Evolutionary conservation across 2,797 vertebrate species (phyloP), one percentile per base, ranked within the genome.

Genomic region (Phaenicophaeus curvirostris): DNA sequence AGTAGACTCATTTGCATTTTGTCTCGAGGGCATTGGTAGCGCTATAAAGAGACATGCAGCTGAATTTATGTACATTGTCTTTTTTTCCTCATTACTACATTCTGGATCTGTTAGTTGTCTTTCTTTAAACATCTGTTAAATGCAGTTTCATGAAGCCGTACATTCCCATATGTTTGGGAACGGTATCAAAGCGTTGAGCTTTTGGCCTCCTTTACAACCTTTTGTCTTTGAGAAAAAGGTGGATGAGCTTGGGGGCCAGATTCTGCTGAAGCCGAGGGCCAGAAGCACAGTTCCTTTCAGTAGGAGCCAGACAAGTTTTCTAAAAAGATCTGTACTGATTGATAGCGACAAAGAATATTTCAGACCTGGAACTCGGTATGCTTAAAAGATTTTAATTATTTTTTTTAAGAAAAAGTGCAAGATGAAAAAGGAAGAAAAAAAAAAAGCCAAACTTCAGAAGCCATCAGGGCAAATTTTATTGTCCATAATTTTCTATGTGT

Each of bases 101-200:
- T 97, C 97, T 96, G 96, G 97, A 96, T 97, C 95, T 97, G 97
- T 98, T 97, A 96, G 93, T 97, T 98, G 98, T 97, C 92, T 80
- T 97, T 97, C 96, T 97, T 97, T 96, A 97, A 98, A 98, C 98
- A 98, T 98, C 98, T 98, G 98, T 98, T 98, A 97, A 97, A 97
- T 96, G 96, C 94, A 97, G 96, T 97, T 98, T 96, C 96, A 94
- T 96, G 95, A 95, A 96, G 80, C 78, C 28, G 93, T 98, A 94
- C 88, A 96, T 98, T 97, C 97, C 97, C 97, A 97, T 98, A 98
- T 98, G 97, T 95, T 97, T 97, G 97, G 97, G 97, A 98, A 97
- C 83, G 68, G 97, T 98, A 97, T 90, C 97, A 97, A 97, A 97
- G 95, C 83, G 11, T 89, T 80, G 93, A 94, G 95, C 81, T 89